A percentile compares a stretch with the other conserved stretches of the same genome.
These are phyloP conservation scores for Scopus umbretta DNA, from an alignment of 2,113 vertebrate species.

Conservation along the genomic window DNA sequence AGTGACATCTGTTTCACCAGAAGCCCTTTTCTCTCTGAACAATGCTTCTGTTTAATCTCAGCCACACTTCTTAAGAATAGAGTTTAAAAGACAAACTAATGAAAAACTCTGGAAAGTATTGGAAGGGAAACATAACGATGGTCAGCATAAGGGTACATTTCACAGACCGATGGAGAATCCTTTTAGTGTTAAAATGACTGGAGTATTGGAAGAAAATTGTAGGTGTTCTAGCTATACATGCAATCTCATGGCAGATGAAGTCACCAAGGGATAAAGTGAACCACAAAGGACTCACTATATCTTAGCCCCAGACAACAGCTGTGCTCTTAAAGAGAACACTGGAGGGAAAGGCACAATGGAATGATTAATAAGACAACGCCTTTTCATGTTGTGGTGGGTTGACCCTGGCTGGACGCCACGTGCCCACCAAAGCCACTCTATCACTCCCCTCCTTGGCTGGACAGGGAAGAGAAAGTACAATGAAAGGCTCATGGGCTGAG, in stretches of 20 bases:
- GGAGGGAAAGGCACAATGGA: neutral
- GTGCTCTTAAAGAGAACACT: neutral
- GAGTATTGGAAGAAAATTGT: neutral
- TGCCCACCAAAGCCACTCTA: neutral
- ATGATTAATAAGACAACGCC: neutral
- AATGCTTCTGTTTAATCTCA: conserved; percentile 10
- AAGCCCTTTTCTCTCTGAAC: neutral
- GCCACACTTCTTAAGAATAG: neutral
- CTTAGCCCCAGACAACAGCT: conserved; percentile 18
- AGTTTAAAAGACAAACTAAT: neutral
- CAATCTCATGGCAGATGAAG: neutral
- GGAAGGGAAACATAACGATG: neutral
- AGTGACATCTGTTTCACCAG: conserved; percentile 33
- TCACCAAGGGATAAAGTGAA: neutral
- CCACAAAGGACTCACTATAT: neutral
- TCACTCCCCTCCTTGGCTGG: neutral
- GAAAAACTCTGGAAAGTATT: neutral
- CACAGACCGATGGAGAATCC: neutral
- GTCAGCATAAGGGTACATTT: neutral
- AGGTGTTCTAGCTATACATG: neutral
- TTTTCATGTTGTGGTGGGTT: neutral
- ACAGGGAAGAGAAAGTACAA: neutral
- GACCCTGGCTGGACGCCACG: neutral
- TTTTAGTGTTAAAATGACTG: neutral
- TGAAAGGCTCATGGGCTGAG: neutral